Evolutionary conservation across 1,140 invertebrate genomes (phyloP).

Genomic region (Ctenoplectra terminalis): DNA sequence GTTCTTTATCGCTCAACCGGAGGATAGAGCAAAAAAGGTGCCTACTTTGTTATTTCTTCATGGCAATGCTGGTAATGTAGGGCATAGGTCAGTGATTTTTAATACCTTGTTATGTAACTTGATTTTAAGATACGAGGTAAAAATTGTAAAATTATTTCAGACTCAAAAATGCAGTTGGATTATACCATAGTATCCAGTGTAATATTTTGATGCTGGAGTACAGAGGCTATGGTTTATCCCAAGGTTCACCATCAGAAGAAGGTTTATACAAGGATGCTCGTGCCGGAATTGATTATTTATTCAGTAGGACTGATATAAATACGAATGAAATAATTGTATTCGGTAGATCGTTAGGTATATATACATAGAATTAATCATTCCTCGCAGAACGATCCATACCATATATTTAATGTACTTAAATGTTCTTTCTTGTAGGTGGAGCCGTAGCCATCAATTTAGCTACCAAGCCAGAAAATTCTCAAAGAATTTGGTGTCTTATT

Average conservation of each 20-base stretch:
- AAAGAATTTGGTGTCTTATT: constrained; percentile 92
- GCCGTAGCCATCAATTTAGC: constrained; percentile 94
- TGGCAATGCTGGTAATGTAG: constrained; percentile 98
- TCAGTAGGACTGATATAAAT: constrained; percentile 92
- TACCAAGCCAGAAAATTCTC: constrained; percentile 87
- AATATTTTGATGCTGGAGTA: constrained; percentile 97
- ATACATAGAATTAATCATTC: background rate
- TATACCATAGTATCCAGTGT: constrained; percentile 91
- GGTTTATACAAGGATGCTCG: constrained; percentile 95
- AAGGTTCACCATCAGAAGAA: constrained; percentile 93
- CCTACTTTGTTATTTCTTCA: constrained; percentile 96
- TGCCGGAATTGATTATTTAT: constrained; percentile 93
- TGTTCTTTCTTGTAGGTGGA: constrained; percentile 85
- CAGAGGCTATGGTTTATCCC: constrained; percentile 96
- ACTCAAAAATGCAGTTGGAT: constrained; percentile 89
- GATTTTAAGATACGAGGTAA: background rate
- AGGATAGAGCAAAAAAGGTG: constrained; percentile 85
- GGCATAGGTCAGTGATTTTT: constrained; percentile 87
- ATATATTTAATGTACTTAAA: background rate
- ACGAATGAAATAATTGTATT: constrained; percentile 94
- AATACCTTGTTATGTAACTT: background rate
- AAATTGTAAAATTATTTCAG: constrained; percentile 74
- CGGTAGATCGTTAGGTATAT: constrained; percentile 93
- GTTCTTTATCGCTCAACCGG: constrained; percentile 92
- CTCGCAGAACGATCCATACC: background rate